These are phyloP conservation scores for Cyclophora albipunctata DNA, from an alignment of 2,888 invertebrate species.

Conservation along the genomic window DNA sequence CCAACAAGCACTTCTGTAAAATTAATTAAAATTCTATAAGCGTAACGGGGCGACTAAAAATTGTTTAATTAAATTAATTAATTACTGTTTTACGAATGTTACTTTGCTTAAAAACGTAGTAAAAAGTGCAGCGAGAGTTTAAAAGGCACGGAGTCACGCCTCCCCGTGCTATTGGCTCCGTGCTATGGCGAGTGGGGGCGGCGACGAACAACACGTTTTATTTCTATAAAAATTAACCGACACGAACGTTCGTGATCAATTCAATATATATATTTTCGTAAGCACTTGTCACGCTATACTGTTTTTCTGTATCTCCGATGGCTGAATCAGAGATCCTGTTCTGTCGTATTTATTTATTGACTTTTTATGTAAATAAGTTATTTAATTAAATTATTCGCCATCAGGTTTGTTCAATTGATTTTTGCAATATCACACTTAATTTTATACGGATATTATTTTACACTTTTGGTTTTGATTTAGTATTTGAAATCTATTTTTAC, in stretches of 20 bases:
- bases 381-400: too few relatives aligned
- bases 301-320: conserved; percentile 39
- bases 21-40: conserved; percentile 39
- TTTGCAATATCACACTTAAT: too few relatives aligned
- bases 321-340: neutral
- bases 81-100: conserved; percentile 36
- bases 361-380: too few relatives aligned
- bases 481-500: too few relatives aligned
- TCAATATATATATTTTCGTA: conserved; percentile 65
- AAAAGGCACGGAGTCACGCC: conserved; percentile 29
- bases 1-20: neutral
- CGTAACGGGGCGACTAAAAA: conserved; percentile 29
- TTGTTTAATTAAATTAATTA: conserved; percentile 50
- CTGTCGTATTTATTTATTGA: too few relatives aligned
- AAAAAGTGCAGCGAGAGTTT: conserved; percentile 33
- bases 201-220: conserved; percentile 32
- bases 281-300: conserved; percentile 51
- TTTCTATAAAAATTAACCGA: conserved; percentile 34
- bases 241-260: conserved; percentile 63
- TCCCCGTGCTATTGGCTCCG: conserved; percentile 38
- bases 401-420: too few relatives aligned
- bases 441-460: too few relatives aligned
- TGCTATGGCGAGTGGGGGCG: conserved; percentile 28
- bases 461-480: too few relatives aligned
- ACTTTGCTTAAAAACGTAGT: conserved; percentile 7